These are phyloP conservation scores for Drosophila mulleri DNA, from an alignment of 2,888 invertebrate genomes.

Conservation along the genomic window DNA sequence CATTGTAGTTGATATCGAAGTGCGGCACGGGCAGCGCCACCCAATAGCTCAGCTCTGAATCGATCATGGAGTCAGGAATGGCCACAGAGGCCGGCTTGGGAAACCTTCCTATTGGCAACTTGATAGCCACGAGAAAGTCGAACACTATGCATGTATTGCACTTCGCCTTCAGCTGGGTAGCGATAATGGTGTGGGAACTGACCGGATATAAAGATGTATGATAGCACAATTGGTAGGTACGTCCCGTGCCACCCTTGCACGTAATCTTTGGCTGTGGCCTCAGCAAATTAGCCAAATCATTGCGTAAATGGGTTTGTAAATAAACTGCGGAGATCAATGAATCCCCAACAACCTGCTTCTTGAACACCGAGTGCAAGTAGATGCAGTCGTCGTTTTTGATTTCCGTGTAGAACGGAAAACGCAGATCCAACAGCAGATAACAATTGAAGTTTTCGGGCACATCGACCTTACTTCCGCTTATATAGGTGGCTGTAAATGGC, in stretches of 20 bases:
- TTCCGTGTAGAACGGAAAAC: constrained; percentile 7
- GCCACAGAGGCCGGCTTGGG: constrained; percentile 16
- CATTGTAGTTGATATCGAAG: constrained; percentile 27
- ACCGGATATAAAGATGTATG: constrained; percentile 30
- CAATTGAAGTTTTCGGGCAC: constrained; percentile 30
- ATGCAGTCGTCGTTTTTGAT: neutral
- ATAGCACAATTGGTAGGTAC: constrained; percentile 31
- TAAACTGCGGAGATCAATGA: constrained; percentile 6
- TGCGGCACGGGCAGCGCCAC: constrained; percentile 26
- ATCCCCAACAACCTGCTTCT: neutral
- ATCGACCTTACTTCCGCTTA: constrained; percentile 15
- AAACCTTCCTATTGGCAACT: constrained; percentile 7
- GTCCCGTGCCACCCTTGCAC: neutral
- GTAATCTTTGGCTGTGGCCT: constrained; percentile 1
- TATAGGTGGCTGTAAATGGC: constrained; percentile 20
- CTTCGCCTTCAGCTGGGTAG: constrained; percentile 12
- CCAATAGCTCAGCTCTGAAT: constrained; percentile 18
- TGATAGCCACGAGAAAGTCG: constrained; percentile 29
- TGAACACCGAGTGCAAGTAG: constrained; percentile 23
- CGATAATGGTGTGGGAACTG: constrained; percentile 29
- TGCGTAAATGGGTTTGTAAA: constrained; percentile 28
- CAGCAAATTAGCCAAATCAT: constrained; percentile 15
- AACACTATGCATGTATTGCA: constrained; percentile 15
- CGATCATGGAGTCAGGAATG: constrained; percentile 9
- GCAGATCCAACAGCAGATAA: constrained; percentile 26